These are phyloP conservation scores for Brenthis hecate DNA, from an alignment of 2,888 invertebrate genomes.

Conservation along the genomic window DNA sequence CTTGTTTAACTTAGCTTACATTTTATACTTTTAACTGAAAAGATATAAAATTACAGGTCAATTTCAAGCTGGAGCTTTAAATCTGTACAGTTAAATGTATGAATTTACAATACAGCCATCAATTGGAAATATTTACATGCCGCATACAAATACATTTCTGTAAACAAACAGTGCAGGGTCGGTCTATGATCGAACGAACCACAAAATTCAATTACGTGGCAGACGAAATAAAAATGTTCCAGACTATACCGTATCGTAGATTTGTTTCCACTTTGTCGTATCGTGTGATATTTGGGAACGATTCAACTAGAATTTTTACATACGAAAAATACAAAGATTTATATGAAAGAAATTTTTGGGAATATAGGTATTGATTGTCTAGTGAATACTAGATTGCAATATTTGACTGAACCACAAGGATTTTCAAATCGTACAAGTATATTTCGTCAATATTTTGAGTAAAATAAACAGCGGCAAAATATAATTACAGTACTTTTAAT, in stretches of 20 bases:
- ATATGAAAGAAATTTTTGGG: constrained; percentile 4
- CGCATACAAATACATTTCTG: constrained; percentile 36
- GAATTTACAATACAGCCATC: constrained; percentile 22
- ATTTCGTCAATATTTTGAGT: too few relatives aligned
- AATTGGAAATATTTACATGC: constrained; percentile 34
- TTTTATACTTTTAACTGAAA: too few relatives aligned
- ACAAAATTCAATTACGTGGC: constrained; percentile 77
- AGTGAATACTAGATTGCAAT: background rate
- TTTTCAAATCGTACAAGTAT: too few relatives aligned
- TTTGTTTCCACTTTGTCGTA: constrained; percentile 71
- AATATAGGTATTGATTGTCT: background rate
- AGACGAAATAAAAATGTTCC: constrained; percentile 76
- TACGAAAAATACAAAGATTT: constrained; percentile 15
- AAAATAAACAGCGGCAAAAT: background rate
- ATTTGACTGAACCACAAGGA: too few relatives aligned
- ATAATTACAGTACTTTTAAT: constrained; percentile 14
- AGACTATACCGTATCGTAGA: constrained; percentile 66
- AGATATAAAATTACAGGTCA: background rate
- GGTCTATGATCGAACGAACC: constrained; percentile 65
- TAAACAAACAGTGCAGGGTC: constrained; percentile 38
- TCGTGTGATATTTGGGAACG: constrained; percentile 44
- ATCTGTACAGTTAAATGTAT: constrained; percentile 10
- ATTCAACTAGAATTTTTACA: constrained; percentile 25
- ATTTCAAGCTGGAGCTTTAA: background rate
- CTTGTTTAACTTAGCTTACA: too few relatives aligned